These are phyloP conservation scores for Apis laboriosa DNA, from an alignment of 1,140 invertebrate genomes.

Conservation along the genomic window DNA sequence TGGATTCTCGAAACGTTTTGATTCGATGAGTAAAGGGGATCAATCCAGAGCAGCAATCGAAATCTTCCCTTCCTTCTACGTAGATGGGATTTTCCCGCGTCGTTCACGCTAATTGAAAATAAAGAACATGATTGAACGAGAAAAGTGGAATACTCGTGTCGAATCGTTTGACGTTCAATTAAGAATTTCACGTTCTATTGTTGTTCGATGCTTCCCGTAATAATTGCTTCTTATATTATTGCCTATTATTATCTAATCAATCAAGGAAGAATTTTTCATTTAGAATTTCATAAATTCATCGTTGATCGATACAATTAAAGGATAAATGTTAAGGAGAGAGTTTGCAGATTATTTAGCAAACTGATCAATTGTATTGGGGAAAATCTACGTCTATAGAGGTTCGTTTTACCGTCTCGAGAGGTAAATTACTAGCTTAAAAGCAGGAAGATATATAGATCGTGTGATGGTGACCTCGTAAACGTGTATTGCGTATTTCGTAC, in stretches of 20 bases:
- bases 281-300: no score
- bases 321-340: no score
- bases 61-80: slow-evolving; percentile 16
- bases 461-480: neutral
- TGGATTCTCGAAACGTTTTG: slow-evolving; percentile 14
- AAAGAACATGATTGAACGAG: slow-evolving; percentile 24
- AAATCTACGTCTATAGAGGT: no score
- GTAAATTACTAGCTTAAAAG: neutral
- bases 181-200: neutral
- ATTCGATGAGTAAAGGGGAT: neutral
- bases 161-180: neutral
- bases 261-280: no score
- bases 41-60: slow-evolving; percentile 7
- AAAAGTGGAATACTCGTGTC: neutral
- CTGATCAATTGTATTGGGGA: neutral
- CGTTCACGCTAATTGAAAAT: slow-evolving; percentile 36
- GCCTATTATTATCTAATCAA: neutral
- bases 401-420: no score
- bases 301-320: no score
- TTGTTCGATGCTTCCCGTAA: no score
- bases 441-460: neutral
- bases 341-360: neutral
- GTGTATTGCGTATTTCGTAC: neutral
- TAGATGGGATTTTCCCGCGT: slow-evolving; percentile 9
- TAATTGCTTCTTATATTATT: neutral